A percentile compares a stretch with the other conserved stretches of the same genome.
These are phyloP conservation scores for Calliphora vicina DNA, from an alignment of 1,140 invertebrate species.

Conservation along the genomic window DNA sequence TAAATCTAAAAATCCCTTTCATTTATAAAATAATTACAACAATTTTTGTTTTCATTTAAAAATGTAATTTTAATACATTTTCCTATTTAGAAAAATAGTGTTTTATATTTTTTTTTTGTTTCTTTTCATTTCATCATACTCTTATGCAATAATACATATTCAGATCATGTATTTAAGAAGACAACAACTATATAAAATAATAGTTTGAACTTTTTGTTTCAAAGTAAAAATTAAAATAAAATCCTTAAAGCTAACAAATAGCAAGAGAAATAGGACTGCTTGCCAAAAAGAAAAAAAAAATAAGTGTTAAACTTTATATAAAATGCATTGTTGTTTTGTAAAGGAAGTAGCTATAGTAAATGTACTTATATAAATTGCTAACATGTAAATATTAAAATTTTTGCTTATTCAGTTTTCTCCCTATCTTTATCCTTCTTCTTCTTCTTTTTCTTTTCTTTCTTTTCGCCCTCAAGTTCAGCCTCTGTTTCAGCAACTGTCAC, in stretches of 20 bases:
- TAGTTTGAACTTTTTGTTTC: constrained; percentile 16
- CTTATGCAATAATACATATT: not conserved
- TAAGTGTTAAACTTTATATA: constrained; percentile 21
- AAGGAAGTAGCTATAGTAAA: not conserved
- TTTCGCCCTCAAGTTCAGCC: constrained; percentile 52
- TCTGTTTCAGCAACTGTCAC: constrained; percentile 35
- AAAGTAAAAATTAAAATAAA: not conserved
- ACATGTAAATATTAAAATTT: not conserved
- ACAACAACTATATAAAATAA: constrained; percentile 1
- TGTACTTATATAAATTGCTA: no score
- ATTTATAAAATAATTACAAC: not conserved
- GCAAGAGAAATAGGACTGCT: not conserved
- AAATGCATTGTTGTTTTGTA: constrained; percentile 13
- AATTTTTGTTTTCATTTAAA: not conserved
- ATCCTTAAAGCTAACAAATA: constrained; percentile 19
- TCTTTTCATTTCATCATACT: not conserved
- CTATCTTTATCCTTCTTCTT: constrained; percentile 77
- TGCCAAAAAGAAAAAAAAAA: not conserved
- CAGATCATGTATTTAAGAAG: not conserved
- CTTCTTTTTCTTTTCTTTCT: constrained; percentile 77
- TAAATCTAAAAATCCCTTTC: not conserved
- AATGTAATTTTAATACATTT: not conserved
- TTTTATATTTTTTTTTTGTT: not conserved
- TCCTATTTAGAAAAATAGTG: constrained; percentile 26
- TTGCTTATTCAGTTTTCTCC: constrained; percentile 63